Percentiles rank a stretch among this genome's conserved stretches.
phyloP scores from a whole-genome alignment of 2,888 invertebrate species.

The Erpobdella octoculata region DNA sequence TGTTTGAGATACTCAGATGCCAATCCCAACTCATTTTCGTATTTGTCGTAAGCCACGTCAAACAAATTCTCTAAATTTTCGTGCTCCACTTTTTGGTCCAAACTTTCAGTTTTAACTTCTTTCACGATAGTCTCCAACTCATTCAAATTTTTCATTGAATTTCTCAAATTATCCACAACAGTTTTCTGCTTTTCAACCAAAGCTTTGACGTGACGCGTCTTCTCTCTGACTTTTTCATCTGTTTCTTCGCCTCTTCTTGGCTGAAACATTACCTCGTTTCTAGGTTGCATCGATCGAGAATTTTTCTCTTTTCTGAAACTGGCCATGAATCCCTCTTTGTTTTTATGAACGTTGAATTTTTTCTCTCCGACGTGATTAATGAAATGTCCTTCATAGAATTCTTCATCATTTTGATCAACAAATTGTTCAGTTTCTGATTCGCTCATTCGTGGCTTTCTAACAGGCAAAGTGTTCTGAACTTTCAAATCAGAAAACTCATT shows the following conservation, averaged over 20 bases:
- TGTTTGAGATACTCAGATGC: background rate
- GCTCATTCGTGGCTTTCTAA: too few relatives aligned
- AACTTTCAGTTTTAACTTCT: constrained; percentile 14
- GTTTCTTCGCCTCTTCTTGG: background rate
- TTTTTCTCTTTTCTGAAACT: constrained; percentile 1
- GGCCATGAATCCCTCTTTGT: constrained; percentile 19
- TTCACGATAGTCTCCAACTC: constrained; percentile 14
- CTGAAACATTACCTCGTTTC: background rate
- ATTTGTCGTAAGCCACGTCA: constrained; percentile 11
- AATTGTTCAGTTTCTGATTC: too few relatives aligned
- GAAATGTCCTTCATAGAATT: too few relatives aligned
- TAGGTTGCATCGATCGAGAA: background rate
- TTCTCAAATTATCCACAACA: constrained; percentile 15
- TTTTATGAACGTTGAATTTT: too few relatives aligned
- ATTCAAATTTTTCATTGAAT: background rate
- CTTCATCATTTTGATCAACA: too few relatives aligned
- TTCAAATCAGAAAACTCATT: too few relatives aligned
- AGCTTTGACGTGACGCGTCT: background rate
- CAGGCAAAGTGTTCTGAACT: too few relatives aligned
- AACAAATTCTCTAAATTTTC: constrained; percentile 18
- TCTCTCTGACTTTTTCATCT: constrained; percentile 7
- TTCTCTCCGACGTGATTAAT: too few relatives aligned
- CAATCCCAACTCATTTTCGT: background rate
- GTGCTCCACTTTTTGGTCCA: constrained; percentile 1
- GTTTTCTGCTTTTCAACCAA: constrained; percentile 15